Evolutionary conservation across 1,140 invertebrate genomes (phyloP), one percentile per base, ranked within the genome.

Genomic region (Gonioctena quinquepunctata): DNA sequence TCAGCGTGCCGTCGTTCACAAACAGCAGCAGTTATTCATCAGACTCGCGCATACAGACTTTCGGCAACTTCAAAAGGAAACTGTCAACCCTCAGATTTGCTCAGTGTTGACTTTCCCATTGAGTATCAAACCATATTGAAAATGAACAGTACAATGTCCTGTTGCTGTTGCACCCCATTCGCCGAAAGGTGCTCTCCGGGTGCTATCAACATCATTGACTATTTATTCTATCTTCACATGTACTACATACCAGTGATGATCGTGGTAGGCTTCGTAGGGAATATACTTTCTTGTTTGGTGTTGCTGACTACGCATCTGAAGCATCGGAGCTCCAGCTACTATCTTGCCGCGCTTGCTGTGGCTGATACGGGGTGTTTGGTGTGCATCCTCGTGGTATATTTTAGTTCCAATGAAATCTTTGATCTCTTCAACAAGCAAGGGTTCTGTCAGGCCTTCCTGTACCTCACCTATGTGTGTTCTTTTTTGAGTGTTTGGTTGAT

Each of bases 401-500:
- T 93, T 16, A 88, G 87, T 56, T 86, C 89, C 19, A 79, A 90
- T 3, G 83, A 87, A 27, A 77, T 91, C 0, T 83, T 86, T 2
- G 82, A 84, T 5, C 54, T 81, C 4, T 90, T 91, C 72, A 89
- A 91, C 77, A 80, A 76, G 19, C 78, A 87, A 1, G 89, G 89
- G 1, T 89, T 90, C 62, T 95, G 93, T 77, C 91, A 94, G 73
- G 81, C 89, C 13, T 89, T 92, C 67, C 86, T 91, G 4, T 95
- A 93, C 79, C 74, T 90, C 0, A 88, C 88, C 42, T 90, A 89
- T 70, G 87, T 93, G 25, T 90, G 89, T 65, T 89, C 90, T 75
- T 92, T 91, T 76, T 84, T 92, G 18, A 94, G 92, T 71, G 90
- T 92, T 0, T 95, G 93, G 93, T 87, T 94, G 61, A 91, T 93